phyloP scores from a whole-genome alignment of 2,797 vertebrate species.

The Pipistrellus kuhlii region DNA sequence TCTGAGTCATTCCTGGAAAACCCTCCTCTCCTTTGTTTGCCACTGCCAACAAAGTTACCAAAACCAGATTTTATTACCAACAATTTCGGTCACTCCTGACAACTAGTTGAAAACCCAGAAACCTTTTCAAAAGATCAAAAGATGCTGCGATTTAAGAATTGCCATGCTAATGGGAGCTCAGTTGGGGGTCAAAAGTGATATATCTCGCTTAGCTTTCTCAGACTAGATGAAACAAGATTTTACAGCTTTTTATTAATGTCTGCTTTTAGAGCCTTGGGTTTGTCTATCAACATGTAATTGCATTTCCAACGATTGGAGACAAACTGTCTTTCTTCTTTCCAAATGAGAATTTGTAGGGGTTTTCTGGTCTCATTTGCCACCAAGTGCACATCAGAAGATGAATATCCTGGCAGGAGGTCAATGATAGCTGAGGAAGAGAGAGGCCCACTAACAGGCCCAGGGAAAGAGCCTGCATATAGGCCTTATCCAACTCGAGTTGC shows the following conservation, averaged over 20 bases:
- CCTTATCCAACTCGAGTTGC: constrained; percentile 78
- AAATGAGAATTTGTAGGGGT: constrained; percentile 35
- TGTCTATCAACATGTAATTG: constrained; percentile 38
- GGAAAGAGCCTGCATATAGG: constrained; percentile 20
- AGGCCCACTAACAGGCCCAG: constrained; percentile 44
- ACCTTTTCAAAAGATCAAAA: constrained; percentile 20
- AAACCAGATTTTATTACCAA: constrained; percentile 10
- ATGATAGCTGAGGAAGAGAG: constrained; percentile 57
- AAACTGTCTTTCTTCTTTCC: constrained; percentile 63
- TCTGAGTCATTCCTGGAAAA: neutral
- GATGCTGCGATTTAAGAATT: neutral
- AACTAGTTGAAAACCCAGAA: constrained; percentile 40
- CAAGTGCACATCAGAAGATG: constrained; percentile 64
- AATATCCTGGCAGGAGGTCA: constrained; percentile 71
- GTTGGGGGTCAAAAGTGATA: neutral
- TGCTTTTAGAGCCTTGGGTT: constrained; percentile 19
- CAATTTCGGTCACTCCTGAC: neutral
- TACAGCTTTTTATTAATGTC: neutral
- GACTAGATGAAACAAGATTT: neutral
- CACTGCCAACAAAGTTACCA: neutral
- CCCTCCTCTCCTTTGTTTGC: neutral
- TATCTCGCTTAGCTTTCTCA: neutral
- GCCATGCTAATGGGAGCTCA: neutral
- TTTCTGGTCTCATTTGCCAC: constrained; percentile 63
- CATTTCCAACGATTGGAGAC: neutral